Evolutionary conservation across 2,888 invertebrate genomes (phyloP), one percentile per base, ranked within the genome.

Genomic region (Orgyia antiqua): DNA sequence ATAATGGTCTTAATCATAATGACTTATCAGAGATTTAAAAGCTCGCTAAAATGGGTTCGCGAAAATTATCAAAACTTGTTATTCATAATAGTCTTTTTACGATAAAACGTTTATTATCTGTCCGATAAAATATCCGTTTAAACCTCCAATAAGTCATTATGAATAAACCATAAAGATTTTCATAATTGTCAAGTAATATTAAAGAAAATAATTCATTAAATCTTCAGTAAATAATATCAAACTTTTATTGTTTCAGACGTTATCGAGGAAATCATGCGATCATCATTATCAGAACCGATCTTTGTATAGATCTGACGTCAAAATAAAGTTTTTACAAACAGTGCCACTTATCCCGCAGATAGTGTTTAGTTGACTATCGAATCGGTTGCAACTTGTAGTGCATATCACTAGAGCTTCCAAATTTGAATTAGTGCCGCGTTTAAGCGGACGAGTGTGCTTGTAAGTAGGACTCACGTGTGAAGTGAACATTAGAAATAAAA

Each of bases 241-340:
- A 57, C 64, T 53, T 60, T 64, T 61, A 13, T 36, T 53, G 66
- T 78, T 76, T 29, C 82, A 83, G 83, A 60, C 59, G 58, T 57
- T 71, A 74, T 75, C 76, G 42, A 51, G 46, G 54, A 63, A 66
- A 78, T 67, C 73, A 82, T 80, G 80, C 69, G 63, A 72, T 67
- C 66, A 56, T 38, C 61, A 53, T 61, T 79, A 75, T 79, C 84
- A 55, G 27, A 55, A 51, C 52, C 62, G 71, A 74, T 70, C 72
- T 59, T 47, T 54, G 42, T 49, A 47, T 28, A 46, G 48, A 39
- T 32, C 50, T 58, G 51, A 57, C 57, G 54, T 53, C 45, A 47
- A 36, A 43, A 36, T 29, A 36, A 36, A 48, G 52, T 47, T 45
- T 57, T 30, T 32, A 46, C 43, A 44, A 31, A 27, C 41, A 51